Percentiles rank a stretch among this genome's conserved stretches.
phyloP scores from a whole-genome alignment of 2,797 vertebrate genomes.

The Neoniphon sammara region DNA sequence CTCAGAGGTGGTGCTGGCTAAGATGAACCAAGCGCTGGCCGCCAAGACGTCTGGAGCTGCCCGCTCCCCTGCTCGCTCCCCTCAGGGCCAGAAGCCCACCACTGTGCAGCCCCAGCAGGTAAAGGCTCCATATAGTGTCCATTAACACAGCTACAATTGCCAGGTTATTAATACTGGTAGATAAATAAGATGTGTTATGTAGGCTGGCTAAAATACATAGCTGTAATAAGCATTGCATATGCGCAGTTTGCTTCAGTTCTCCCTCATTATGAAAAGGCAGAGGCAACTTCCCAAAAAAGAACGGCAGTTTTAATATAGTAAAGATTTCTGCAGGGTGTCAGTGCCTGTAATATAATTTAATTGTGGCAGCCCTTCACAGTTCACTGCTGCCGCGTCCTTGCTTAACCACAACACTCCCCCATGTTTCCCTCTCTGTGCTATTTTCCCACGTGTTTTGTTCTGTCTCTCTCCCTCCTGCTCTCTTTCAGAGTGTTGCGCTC shows the following conservation, averaged over 20 bases:
- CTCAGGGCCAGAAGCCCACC: constrained; percentile 86
- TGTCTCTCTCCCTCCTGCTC: constrained; percentile 43
- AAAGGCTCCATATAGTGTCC: constrained; percentile 25
- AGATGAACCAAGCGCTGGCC: constrained; percentile 90
- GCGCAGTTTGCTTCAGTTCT: too few relatives aligned
- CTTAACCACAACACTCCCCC: not conserved
- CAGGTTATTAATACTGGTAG: not conserved
- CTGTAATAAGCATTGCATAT: too few relatives aligned
- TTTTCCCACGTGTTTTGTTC: constrained; percentile 25
- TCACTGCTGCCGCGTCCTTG: constrained; percentile 18
- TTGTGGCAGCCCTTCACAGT: constrained; percentile 16
- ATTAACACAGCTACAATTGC: not conserved
- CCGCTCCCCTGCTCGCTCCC: constrained; percentile 88
- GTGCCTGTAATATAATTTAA: not conserved
- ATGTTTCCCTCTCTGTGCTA: not conserved
- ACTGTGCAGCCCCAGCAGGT: constrained; percentile 95
- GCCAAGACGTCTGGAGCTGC: constrained; percentile 84
- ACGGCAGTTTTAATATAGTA: too few relatives aligned
- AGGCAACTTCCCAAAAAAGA: not conserved
- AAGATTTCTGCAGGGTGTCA: not conserved
- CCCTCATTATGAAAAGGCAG: too few relatives aligned
- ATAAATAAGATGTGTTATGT: not conserved
- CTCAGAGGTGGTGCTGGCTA: constrained; percentile 90
- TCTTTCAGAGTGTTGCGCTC: constrained; percentile 87
- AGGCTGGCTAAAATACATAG: not conserved